A percentile compares a stretch with the other conserved stretches of the same genome.
phyloP scores from a whole-genome alignment of 2,888 invertebrate genomes.

The Rhabditoides inermis region DNA sequence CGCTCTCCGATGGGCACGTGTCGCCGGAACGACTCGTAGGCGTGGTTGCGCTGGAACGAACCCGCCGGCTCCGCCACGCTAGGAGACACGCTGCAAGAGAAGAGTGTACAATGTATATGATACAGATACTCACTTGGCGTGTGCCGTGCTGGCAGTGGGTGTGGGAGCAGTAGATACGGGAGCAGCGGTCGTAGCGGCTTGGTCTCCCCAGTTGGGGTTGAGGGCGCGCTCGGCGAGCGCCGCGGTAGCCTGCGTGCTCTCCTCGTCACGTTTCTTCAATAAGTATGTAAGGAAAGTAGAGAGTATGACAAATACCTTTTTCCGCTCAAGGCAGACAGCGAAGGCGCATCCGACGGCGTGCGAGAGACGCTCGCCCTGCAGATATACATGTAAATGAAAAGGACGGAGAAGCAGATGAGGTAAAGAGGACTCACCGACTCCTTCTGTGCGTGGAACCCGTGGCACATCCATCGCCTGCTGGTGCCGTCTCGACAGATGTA shows the following conservation, averaged over 20 bases:
- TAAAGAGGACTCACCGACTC: slow-evolving; percentile 59
- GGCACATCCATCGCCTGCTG: slow-evolving; percentile 98
- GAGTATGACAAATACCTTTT: slow-evolving; percentile 75
- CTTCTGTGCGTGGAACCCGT: slow-evolving; percentile 89
- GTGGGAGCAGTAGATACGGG: neutral
- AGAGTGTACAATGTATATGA: too few relatives aligned
- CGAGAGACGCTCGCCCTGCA: slow-evolving; percentile 83
- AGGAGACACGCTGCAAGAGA: too few relatives aligned
- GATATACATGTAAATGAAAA: too few relatives aligned
- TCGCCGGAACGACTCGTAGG: slow-evolving; percentile 41
- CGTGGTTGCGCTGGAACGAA: slow-evolving; percentile 17
- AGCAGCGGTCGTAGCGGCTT: too few relatives aligned
- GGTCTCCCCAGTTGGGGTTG: slow-evolving; percentile 31
- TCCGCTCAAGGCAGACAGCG: slow-evolving; percentile 91
- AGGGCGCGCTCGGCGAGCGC: slow-evolving; percentile 12
- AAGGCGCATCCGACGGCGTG: slow-evolving; percentile 99
- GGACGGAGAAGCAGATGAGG: neutral
- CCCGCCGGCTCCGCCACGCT: neutral
- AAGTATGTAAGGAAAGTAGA: slow-evolving; percentile 13
- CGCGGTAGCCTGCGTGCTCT: slow-evolving; percentile 6
- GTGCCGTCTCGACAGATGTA: slow-evolving; percentile 98
- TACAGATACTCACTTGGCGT: too few relatives aligned
- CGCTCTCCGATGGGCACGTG: slow-evolving; percentile 43
- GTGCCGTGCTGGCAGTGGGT: neutral
- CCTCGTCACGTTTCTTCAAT: slow-evolving; percentile 36